Base-by-base conservation (phyloP, 2,113 vertebrate species). In the Eubucco bourcierii region DNA sequence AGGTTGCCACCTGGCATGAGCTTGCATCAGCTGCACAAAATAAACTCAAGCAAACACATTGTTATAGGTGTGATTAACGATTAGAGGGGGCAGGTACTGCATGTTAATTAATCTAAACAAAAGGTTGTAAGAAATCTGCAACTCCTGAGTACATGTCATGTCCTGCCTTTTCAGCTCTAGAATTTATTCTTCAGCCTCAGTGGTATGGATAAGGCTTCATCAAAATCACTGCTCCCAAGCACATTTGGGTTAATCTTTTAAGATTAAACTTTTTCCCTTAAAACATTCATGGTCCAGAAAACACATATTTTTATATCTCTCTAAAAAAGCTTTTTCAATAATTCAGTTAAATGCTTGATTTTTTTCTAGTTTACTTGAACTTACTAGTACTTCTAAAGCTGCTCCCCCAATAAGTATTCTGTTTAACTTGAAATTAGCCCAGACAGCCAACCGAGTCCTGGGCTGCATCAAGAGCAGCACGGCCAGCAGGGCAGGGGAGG, bases 1-100 rank as follows among this genome's bases (percentile, higher is more conserved):
- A 68, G 39, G 27, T 85, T 91, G 58, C 91, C 89, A 83, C 85
- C 89, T 94, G 94, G 84, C 94, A 94, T 1, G 3, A 34, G 44
- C 72, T 83, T 41, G 44, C 81, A 92, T 87, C 89, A 94, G 81
- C 91, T 96, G 89, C 44, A 9, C 10, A 25, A 74, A 65, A 90
- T 64, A 89, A 90, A 77, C 41, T 76, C 2, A 0, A 80, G 67
- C 52, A 89, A 90, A 89, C 44, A 47, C 37, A 64, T 13, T 7
- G 7, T 58, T 75, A 82, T 18, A 60, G 16, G 53, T 70, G 44
- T 56, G 60, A 90, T 83, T 80, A 89, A 79, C 60, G 86, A n/a
- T 86, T 61, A 84, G 59, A 88, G 14, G 37, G 64, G 12, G 25
- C 16, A 79, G 87, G 46, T 39, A 64, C 23, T 67, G 53, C 53